Conservation (phyloP, 1,140 invertebrate genomes). For the Rhagoletis pomonella region DNA sequence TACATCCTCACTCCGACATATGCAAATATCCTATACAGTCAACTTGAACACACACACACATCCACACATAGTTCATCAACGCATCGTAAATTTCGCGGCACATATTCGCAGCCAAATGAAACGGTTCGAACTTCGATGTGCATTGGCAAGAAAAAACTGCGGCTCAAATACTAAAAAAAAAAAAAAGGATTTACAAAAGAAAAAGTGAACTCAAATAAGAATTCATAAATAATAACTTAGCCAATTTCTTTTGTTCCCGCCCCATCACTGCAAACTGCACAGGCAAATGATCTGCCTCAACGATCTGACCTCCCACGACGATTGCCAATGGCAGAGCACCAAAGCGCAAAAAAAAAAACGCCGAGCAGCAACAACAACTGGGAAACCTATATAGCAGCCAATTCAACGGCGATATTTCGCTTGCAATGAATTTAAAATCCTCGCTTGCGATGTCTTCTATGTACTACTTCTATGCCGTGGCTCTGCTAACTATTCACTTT, state of each 20-base stretch:
- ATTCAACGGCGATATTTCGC: slow-evolving; percentile 17
- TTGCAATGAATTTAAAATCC: slow-evolving; percentile 20
- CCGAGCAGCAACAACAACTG: not conserved
- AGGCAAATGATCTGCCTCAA: not conserved
- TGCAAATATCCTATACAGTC: too few species aligned
- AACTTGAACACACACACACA: not conserved
- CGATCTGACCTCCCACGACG: not conserved
- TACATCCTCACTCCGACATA: too few species aligned
- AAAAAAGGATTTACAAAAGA: not conserved
- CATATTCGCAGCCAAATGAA: not conserved
- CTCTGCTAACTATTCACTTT: too few species aligned
- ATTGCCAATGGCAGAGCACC: not conserved
- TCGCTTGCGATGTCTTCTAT: not conserved
- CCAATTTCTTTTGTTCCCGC: not conserved
- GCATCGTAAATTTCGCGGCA: not conserved
- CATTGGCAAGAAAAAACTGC: not conserved
- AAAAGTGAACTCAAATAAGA: not conserved
- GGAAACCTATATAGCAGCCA: not conserved
- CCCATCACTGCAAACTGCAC: not conserved
- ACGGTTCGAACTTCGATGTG: not conserved
- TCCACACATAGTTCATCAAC: not conserved
- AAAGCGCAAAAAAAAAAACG: not conserved
- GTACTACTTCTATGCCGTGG: not conserved
- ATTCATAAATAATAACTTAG: not conserved
- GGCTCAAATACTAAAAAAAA: too few species aligned